Conservation (phyloP, 2,888 invertebrate genomes). For the Sphaerolaimus hirsutus region DNA sequence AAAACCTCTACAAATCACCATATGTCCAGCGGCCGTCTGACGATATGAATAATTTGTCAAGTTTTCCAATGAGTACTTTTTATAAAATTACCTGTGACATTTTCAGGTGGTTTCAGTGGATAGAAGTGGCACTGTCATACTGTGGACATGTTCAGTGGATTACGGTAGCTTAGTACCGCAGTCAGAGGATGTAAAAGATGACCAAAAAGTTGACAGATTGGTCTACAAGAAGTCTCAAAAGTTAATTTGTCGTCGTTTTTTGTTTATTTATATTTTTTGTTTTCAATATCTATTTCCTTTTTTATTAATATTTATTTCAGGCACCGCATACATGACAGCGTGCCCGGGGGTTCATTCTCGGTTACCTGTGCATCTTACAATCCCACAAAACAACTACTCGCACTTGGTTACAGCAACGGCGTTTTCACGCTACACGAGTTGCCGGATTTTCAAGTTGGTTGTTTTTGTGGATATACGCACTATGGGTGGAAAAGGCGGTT, state of each 20-base stretch:
- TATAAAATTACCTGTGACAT: neutral
- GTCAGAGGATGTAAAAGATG: conserved; percentile 6
- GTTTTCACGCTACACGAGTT: conserved; percentile 76
- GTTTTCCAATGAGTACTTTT: too few relatives aligned
- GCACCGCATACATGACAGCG: conserved; percentile 33
- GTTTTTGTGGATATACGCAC: conserved; percentile 13
- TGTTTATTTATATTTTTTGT: neutral
- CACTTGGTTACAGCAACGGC: conserved; percentile 70
- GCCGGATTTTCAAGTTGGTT: conserved; percentile 68
- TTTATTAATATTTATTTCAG: conserved; percentile 28
- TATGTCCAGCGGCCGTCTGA: too few relatives aligned
- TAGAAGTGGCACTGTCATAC: conserved; percentile 12
- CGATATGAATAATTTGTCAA: too few relatives aligned
- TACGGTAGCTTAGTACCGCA: conserved; percentile 12
- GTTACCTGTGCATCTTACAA: conserved; percentile 64
- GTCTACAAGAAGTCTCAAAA: neutral
- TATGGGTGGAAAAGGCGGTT: neutral
- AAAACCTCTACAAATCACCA: too few relatives aligned
- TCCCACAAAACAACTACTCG: conserved; percentile 48
- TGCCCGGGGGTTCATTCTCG: conserved; percentile 28
- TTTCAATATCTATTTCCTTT: neutral
- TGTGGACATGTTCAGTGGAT: conserved; percentile 13
- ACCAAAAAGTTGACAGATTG: conserved; percentile 4
- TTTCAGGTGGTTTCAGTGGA: conserved; percentile 18
- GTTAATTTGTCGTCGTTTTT: neutral